Base-by-base conservation (phyloP, 2,797 vertebrate genomes). In the Tiaroga cobitis region DNA sequence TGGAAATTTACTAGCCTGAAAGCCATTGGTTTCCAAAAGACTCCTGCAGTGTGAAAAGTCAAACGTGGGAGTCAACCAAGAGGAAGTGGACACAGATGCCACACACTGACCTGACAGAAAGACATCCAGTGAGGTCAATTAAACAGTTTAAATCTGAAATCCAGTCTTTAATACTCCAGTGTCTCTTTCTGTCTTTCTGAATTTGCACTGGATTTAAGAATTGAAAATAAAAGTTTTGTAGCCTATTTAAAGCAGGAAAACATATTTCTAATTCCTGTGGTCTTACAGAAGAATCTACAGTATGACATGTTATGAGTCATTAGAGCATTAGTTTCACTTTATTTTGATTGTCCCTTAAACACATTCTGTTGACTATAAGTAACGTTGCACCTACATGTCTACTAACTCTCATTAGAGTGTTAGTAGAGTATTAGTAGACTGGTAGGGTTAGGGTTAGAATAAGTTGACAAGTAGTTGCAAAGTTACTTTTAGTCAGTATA, bases 101-200 rank as follows among this genome's bases (percentile, higher is more conserved):
- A 96, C 89, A 89, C 92, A 91, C 89, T 95, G 93, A 90, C 96
- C 96, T 95, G 87, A 75, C 72, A 59, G 41, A 21, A 24, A 85
- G 39, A 76, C 32, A 80, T 68, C 26, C 77, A 49, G 10, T 16
- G 29, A 69, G 37, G 26, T 81, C 3, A 61, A 26, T 26, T 37
- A 37, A 73, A 65, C 59, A 37, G 21, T 70, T 49, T 54, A n/a
- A 56, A 56, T 21, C 26, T 24, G 2, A 68, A 49, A 49, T 37
- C 78, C 24, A 37, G 34, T 49, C 59, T 63, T 78, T 41, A 61
- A 69, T 19, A 46, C 1, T 10, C n/a, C 19, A 63, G 18, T 19
- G 24, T 19, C 59, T 61, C 41, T 21, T 39, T 29, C 5, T 26
- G 21, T 37, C 16, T n/a, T n/a, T n/a, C n/a, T n/a, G 4, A 74